These are phyloP conservation scores for Rhopalosiphum nymphaeae DNA, from an alignment of 2,888 invertebrate genomes.

Conservation along the genomic window DNA sequence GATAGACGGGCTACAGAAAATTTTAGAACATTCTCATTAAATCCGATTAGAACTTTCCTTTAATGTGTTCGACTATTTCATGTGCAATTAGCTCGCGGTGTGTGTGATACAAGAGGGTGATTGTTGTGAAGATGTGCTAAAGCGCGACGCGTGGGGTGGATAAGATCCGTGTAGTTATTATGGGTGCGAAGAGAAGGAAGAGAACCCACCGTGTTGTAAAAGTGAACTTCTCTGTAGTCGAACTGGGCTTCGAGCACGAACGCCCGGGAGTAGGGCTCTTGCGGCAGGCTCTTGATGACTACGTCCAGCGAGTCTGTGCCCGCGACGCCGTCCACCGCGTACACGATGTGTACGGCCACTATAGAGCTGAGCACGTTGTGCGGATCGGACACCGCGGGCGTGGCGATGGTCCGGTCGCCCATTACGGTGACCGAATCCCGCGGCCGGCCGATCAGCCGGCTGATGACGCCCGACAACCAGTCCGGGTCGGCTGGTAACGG, in stretches of 20 bases:
- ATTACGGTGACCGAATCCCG: slow-evolving; percentile 52
- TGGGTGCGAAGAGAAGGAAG: not conserved
- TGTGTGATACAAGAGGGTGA: not conserved
- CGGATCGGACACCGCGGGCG: slow-evolving; percentile 65
- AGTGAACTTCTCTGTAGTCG: slow-evolving; percentile 84
- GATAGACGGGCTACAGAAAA: not conserved
- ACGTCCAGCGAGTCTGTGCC: slow-evolving; percentile 71
- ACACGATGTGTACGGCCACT: slow-evolving; percentile 62
- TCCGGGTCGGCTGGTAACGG: slow-evolving; percentile 60
- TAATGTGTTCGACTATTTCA: not conserved
- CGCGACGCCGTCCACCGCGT: slow-evolving; percentile 67
- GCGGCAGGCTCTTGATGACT: slow-evolving; percentile 82
- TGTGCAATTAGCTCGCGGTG: not conserved
- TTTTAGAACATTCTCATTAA: not conserved
- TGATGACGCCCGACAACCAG: slow-evolving; percentile 60
- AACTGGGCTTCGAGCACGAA: slow-evolving; percentile 88
- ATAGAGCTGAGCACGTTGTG: slow-evolving; percentile 65
- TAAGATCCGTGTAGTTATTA: not conserved
- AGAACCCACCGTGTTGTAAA: slow-evolving; percentile 82
- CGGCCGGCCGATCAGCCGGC: slow-evolving; percentile 54
- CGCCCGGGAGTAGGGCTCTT: slow-evolving; percentile 83
- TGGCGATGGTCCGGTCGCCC: slow-evolving; percentile 52
- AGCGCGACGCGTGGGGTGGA: not conserved
- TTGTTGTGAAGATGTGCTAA: not conserved
- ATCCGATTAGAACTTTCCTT: not conserved